Conservation (phyloP, 2,888 invertebrate genomes). For the Arrhopalites spinosus region DNA sequence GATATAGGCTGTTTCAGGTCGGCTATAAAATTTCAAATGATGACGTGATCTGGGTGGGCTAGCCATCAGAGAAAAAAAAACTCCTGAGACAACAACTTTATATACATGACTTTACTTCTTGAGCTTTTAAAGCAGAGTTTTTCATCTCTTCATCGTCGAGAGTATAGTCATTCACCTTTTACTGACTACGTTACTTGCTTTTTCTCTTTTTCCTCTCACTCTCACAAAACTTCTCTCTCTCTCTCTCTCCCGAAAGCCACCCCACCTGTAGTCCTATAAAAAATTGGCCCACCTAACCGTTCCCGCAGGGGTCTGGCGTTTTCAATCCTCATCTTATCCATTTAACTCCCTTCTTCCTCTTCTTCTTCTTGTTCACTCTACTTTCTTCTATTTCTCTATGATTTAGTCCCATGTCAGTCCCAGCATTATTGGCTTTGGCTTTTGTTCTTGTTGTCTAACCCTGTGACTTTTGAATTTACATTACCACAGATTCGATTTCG, state of each 20-base stretch:
- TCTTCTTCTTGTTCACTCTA: not conserved
- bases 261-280: conserved; percentile 36
- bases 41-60: conserved; percentile 42
- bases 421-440: too few species aligned
- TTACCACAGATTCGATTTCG: too few species aligned
- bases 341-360: not conserved
- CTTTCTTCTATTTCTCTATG: conserved; percentile 8
- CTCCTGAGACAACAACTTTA: conserved; percentile 37
- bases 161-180: conserved; percentile 3
- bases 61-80: conserved; percentile 33
- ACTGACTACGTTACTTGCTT: not conserved
- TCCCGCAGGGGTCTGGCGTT: conserved; percentile 21
- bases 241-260: conserved; percentile 28
- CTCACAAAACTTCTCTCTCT: not conserved
- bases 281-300: conserved; percentile 39
- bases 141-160: not conserved
- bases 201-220: not conserved
- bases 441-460: too few species aligned
- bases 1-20: conserved; percentile 22
- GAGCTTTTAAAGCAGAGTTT: conserved; percentile 17
- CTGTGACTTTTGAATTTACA: not conserved
- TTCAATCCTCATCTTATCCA: not conserved
- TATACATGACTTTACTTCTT: conserved; percentile 38
- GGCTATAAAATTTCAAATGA: conserved; percentile 41
- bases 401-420: not conserved